Base-by-base conservation (phyloP, 2,888 invertebrate genomes). In the Ariolimax columbianus region DNA sequence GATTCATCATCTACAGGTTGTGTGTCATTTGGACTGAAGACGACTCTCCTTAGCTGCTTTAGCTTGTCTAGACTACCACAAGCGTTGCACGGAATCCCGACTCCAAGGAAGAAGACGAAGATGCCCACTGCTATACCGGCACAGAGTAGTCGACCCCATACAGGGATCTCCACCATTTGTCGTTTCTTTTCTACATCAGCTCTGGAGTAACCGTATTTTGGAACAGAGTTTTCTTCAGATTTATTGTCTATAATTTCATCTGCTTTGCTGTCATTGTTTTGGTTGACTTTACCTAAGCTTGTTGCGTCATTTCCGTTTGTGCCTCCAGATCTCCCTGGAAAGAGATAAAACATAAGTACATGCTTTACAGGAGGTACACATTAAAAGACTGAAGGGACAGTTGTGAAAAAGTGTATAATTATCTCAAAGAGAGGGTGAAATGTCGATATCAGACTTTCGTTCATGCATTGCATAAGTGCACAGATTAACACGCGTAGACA, bases 41-140 rank as follows among this genome's bases (percentile, higher is more conserved):
- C 47, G n/a, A 26, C 14, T n/a, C 26, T 51, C 19, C 30, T 47
- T 6, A 75, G 33, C 0, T 1, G 17, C 17, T 33, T 14, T 33
- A 75, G 19, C 17, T 33, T 30, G 33, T 75, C 75, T 0, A 43
- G 75, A 33, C 51, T 75, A 1, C 75, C 75, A 33, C 75, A 75
- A 19, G 36, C 51, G 23, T 75, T 75, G 33, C 75, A 75, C 23
- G 75, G 75, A 7, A 75, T 75, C 1, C 75, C 75, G 6, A 75
- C 51, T 17, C 75, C 75, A 0, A 75, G 47, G n/a, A 51, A 75
- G 30, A 75, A 75, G 19, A 75, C 19, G 19, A 75, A 75, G 0
- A 75, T 51, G 0, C 51, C 75, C 19, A 75, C 23, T 7, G 51
- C 75, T 1, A 75, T 43, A 30, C 75, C 75, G 4, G 75, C 75